Percentiles rank a stretch among this genome's conserved stretches.
Evolutionary conservation across 2,797 vertebrate genomes (phyloP).

Genomic region (Eulemur coronatus): DNA sequence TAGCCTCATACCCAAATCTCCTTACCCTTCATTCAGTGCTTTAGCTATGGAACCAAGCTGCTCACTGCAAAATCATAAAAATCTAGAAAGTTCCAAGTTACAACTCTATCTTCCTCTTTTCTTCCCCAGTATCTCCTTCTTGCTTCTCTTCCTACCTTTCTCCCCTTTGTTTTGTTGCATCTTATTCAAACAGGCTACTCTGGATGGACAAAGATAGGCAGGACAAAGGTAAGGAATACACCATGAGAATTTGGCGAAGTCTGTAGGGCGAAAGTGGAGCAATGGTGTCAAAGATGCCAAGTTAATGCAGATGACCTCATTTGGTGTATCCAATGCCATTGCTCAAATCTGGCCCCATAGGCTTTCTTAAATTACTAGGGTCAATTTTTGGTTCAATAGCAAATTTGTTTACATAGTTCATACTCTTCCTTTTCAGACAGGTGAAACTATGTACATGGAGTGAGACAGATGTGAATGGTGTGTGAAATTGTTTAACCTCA

Average conservation of each 20-base stretch:
- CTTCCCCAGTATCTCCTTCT: background rate
- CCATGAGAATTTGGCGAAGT: background rate
- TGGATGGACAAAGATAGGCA: background rate
- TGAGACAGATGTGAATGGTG: background rate
- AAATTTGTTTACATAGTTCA: background rate
- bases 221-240: background rate
- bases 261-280: background rate
- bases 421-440: background rate
- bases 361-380: background rate
- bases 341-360: background rate
- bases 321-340: background rate
- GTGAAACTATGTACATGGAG: background rate
- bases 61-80: background rate
- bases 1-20: background rate
- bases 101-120: background rate
- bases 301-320: background rate
- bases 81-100: background rate
- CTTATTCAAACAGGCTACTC: background rate
- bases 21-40: background rate
- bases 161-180: background rate
- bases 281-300: background rate
- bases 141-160: background rate
- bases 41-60: background rate
- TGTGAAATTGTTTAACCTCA: constrained; percentile 5
- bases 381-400: background rate